These are phyloP conservation scores for Acomys russatus DNA, from an alignment of 2,797 vertebrate species.

Conservation along the genomic window DNA sequence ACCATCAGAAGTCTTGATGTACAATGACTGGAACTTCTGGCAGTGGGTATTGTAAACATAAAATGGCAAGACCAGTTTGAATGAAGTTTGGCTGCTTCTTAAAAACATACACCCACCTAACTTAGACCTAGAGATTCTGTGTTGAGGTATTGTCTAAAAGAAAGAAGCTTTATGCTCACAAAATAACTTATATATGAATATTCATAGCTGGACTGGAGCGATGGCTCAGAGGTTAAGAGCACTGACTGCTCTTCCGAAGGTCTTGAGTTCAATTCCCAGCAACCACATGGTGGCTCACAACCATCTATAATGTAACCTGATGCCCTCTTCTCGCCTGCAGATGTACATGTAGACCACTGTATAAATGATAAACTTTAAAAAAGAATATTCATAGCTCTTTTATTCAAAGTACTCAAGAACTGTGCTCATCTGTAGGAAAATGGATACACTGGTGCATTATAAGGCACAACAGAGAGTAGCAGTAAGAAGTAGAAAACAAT, in stretches of 20 bases:
- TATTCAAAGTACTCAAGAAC: constrained; percentile 39
- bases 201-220: neutral
- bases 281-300: too few relatives aligned
- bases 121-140: neutral
- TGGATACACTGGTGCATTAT: neutral
- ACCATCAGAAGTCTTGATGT: neutral
- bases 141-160: neutral
- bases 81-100: constrained; percentile 35
- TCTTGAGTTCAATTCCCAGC: too few relatives aligned
- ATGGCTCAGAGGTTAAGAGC: too few relatives aligned
- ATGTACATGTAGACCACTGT: too few relatives aligned
- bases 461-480: neutral
- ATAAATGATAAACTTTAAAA: too few relatives aligned
- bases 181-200: neutral
- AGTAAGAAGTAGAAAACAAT: constrained; percentile 11
- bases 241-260: too few relatives aligned
- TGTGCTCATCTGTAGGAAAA: neutral
- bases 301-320: too few relatives aligned
- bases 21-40: neutral
- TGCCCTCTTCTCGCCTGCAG: too few relatives aligned
- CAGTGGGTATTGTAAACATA: neutral
- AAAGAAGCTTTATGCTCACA: constrained; percentile 28
- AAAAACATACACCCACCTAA: neutral
- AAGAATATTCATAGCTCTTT: neutral
- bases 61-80: constrained; percentile 30